A percentile compares a stretch with the other conserved stretches of the same genome.
Conservation (phyloP, 2,888 invertebrate species). For the Chloroclysta siterata region DNA sequence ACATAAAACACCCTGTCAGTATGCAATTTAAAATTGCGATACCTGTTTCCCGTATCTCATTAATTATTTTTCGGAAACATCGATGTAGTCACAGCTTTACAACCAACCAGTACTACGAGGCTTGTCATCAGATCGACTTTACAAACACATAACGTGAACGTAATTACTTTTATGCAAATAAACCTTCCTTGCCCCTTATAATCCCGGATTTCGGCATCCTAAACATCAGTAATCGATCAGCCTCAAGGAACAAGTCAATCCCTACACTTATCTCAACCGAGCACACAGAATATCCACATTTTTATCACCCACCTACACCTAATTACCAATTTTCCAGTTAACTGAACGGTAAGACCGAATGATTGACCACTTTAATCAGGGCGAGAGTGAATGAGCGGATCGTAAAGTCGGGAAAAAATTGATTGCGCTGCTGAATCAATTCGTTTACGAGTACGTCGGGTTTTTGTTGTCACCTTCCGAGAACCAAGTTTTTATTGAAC, state of each 20-base stretch:
- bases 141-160: constrained; percentile 48
- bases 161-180: constrained; percentile 66
- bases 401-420: constrained; percentile 67
- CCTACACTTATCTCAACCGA: constrained; percentile 44
- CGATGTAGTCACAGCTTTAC: constrained; percentile 49
- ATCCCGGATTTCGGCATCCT: constrained; percentile 34
- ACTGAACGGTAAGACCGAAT: constrained; percentile 78
- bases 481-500: constrained; percentile 52
- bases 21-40: constrained; percentile 46
- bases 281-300: constrained; percentile 56
- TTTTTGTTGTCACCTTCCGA: constrained; percentile 71
- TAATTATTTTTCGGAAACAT: constrained; percentile 48
- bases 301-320: constrained; percentile 73
- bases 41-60: constrained; percentile 46
- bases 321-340: constrained; percentile 83
- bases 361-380: constrained; percentile 81
- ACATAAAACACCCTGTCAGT: constrained; percentile 44
- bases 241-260: constrained; percentile 35
- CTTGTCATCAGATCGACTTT: constrained; percentile 48
- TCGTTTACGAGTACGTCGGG: constrained; percentile 65
- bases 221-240: constrained; percentile 29
- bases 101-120: constrained; percentile 37
- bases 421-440: constrained; percentile 76
- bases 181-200: constrained; percentile 41
- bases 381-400: constrained; percentile 66